Evolutionary conservation across 1,140 invertebrate genomes (phyloP), one percentile per base, ranked within the genome.

Genomic region (Macrobrachium rosenbergii): DNA sequence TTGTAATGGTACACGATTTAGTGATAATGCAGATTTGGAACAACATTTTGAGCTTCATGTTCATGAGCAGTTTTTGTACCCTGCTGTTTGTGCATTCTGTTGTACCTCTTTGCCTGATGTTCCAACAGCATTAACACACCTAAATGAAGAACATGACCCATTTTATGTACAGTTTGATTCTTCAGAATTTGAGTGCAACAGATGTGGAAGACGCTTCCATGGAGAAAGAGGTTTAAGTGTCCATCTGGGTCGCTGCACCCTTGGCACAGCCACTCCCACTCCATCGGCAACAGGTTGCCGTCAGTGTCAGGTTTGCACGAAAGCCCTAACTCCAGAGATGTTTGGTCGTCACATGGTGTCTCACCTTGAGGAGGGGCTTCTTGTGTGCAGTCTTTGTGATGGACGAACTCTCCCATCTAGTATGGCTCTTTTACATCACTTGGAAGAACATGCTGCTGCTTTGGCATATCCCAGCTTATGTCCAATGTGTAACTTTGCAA

Each of bases 21-120:
- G 28, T 72, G 78, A 73, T 23, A n/a, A 45, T 8, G 72, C 62
- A 67, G 87, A 86, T 62, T 80, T 90, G 19, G 78, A 87, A 43
- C 87, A 88, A 28, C 89, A 90, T 75, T 90, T 90, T 82, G 87
- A 90, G 82, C 84, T 88, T 28, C 89, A 90, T 73, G 89, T 88
- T 28, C 89, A 90, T 67, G 89, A 90, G 67, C 89, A 90, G 77
- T 88, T 90, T 72, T 86, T 82, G 12, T 90, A 90, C 28, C 89
- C 89, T 23, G 87, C 89, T 12, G 63, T 43, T n/a, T 90, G 89
- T 87, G 79, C 89, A n/a, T 90, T 90, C 75, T 90, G 89, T 81
- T 72, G 86, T 23, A 82, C 80, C 10, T 82, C 85, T 43, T 72
- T 90, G 59, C 87, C 89, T 19, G 89, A 90, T 81, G 87, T 90